Evolutionary conservation across 1,140 invertebrate genomes (phyloP), one percentile per base, ranked within the genome.

Genomic region (Zaprionus kolodkinae): DNA sequence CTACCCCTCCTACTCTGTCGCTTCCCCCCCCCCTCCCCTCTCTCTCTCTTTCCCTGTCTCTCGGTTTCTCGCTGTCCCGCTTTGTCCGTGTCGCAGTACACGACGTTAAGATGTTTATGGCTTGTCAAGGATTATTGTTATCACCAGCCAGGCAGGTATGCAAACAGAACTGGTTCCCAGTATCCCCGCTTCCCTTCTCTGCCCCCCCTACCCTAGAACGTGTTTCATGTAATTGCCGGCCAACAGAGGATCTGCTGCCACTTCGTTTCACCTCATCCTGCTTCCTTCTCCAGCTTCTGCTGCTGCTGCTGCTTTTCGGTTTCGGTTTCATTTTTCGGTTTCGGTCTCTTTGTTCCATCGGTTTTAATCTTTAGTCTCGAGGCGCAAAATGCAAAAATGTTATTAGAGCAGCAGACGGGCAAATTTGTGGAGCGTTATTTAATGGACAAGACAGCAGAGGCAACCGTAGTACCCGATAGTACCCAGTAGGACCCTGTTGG

Each of bases 41-140:
- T 30, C 48, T 0, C 13, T 30, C 17, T 21, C n/a, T 56, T 12
- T 40, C 4, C 48, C 50, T 36, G 25, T n/a, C 33, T 15, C 13
- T 40, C 13, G 36, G 6, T 56, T 25, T 27, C 12, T 27, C 36
- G 12, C 30, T 45, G 12, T n/a, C n/a, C 55, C 45, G 35, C 40
- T 9, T 25, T 56, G 59, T 48, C 40, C 48, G 35, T 48, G 33
- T 59, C 62, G 40, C 63, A 43, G 57, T n/a, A 59, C 27, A 25
- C 71, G 79, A 88, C 85, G 86, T 88, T 87, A 89, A 89, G 85
- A 89, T 89, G 85, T 89, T 89, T 89, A 89, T 89, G 85, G 81
- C 85, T 89, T 89, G 85, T 89, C 85, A 90, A 85, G 85, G 85
- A 89, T 89, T 89, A 89, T 89, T 89, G 85, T 89, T 89, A 89